phyloP scores from a whole-genome alignment of 2,888 invertebrate species.

The Nymphalis c-album region DNA sequence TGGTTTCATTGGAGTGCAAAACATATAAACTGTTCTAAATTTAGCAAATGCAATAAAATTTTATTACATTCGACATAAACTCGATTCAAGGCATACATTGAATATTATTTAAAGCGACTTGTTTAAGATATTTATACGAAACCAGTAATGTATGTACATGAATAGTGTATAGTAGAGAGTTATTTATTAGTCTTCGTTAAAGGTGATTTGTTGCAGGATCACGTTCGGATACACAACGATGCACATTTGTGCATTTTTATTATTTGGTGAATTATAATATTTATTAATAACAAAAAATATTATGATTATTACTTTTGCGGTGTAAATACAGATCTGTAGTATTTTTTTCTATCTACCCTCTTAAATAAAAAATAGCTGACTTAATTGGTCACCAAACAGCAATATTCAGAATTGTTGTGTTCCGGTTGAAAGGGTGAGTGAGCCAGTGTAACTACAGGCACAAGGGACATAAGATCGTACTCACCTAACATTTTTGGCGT shows the following conservation, averaged over 20 bases:
- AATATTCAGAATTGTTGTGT: no score
- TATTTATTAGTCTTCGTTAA: background rate
- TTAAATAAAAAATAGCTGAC: no score
- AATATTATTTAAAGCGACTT: background rate
- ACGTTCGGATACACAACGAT: conserved; percentile 26
- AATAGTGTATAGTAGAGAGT: background rate
- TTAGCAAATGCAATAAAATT: conserved; percentile 32
- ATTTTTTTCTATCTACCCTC: no score
- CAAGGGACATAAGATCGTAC: no score
- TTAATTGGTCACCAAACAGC: no score
- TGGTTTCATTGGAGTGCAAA: conserved; percentile 49
- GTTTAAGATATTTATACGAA: background rate
- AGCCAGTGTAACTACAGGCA: no score
- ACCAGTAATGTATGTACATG: background rate
- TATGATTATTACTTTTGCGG: no score
- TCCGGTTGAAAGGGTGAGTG: no score
- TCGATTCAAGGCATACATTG: conserved; percentile 17
- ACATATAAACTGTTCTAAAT: conserved; percentile 50
- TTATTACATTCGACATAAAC: background rate
- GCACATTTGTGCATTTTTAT: background rate
- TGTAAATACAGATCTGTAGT: no score
- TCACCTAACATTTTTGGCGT: no score
- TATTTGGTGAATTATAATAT: no score
- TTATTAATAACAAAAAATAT: no score
- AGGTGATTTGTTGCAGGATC: conserved; percentile 8